Evolutionary conservation across 2,888 invertebrate species (phyloP), one percentile per base, ranked within the genome.

Genomic region (Lithosia quadra): DNA sequence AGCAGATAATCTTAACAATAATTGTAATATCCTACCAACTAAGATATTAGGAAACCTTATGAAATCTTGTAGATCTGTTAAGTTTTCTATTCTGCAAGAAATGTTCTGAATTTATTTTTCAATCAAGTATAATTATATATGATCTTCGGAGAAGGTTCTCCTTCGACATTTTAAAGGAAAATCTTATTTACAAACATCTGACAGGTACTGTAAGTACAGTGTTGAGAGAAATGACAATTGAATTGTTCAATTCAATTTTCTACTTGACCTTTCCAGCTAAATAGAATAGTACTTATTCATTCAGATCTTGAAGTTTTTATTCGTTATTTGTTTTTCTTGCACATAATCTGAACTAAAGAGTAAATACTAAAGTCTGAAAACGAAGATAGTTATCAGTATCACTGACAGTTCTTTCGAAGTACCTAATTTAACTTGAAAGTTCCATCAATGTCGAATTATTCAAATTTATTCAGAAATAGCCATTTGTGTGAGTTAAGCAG

Each of bases 171-270:
- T 21, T 7, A 60, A 74, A 56, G 68, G 72, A 70, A 78, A 78
- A 77, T 79, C 73, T 75, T 78, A 69, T 79, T 74, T 77, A 71
- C 74, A 75, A 79, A 78, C 56, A 72, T 71, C 76, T 62, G 64
- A 59, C 53, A 24, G 66, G 24, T 39, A 57, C 60, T 72, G 64
- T 58, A 55, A 68, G 56, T 56, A 65, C 68, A 74, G 66, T 74
- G 62, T 65, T 65, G 57, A 72, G 70, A 65, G 43, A 66, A 71
- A 68, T 67, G 39, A 62, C 21, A 73, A 74, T 63, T 68, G 61
- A 77, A 74, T 71, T 65, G 61, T 68, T 24, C n/a, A 63, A 69
- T 63, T 69, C 57, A 69, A 72, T 64, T 58, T 72, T 68, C 61
- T 70, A 65, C 63, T 49, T 49, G 49, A 49, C n/a, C 49, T 49